Conservation (phyloP, 2,113 vertebrate species). For the Ahaetulla prasina region DNA sequence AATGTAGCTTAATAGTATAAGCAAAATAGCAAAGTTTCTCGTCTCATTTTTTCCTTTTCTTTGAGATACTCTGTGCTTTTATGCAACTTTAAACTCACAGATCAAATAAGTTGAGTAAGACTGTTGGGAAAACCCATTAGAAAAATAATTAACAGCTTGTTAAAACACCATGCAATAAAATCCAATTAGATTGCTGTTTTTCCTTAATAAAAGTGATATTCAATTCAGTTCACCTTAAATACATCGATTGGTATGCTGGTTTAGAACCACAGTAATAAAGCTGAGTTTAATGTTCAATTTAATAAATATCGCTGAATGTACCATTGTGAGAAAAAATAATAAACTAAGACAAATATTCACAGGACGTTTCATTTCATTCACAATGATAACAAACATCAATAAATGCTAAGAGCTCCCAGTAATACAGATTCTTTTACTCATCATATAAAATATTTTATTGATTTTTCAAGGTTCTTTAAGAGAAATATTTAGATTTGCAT, state of each 20-base stretch:
- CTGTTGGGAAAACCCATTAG: conserved; percentile 10
- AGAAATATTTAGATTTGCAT: conserved; percentile 4
- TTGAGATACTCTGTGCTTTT: neutral
- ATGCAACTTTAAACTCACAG: neutral
- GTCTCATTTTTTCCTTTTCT: conserved; percentile 6
- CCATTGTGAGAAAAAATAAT: neutral
- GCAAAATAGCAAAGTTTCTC: neutral
- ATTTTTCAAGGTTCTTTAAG: conserved; percentile 21
- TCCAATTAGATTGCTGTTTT: conserved; percentile 22
- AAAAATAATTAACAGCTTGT: conserved; percentile 28
- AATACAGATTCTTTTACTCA: conserved; percentile 23
- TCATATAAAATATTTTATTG: conserved; percentile 31
- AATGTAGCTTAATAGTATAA: neutral
- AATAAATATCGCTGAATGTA: conserved; percentile 20
- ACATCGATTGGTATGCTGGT: neutral
- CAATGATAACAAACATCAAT: conserved; percentile 23
- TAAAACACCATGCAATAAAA: conserved; percentile 26
- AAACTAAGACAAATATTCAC: neutral
- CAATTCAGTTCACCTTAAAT: conserved; percentile 13
- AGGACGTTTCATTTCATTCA: conserved; percentile 20
- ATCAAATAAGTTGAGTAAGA: conserved; percentile 12
- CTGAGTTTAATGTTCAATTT: neutral
- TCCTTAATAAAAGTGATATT: conserved; percentile 29
- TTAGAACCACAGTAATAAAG: conserved; percentile 17
- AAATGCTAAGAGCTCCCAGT: conserved; percentile 19